These are phyloP conservation scores for Drosophila takahashii DNA, from an alignment of 1,140 invertebrate species.

Conservation along the genomic window DNA sequence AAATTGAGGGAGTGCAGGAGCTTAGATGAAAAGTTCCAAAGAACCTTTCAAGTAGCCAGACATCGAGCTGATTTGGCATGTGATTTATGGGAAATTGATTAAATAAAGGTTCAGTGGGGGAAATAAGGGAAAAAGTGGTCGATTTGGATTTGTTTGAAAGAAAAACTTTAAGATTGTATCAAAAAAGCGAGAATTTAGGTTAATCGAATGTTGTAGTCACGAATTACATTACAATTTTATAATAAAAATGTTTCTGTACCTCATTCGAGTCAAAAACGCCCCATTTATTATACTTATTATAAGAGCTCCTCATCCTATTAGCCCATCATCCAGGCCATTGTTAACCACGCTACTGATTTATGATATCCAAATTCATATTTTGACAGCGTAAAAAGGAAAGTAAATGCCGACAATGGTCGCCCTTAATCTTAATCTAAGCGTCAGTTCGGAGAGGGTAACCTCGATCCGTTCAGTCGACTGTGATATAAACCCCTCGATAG, in stretches of 20 bases:
- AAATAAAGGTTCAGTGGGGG: conserved; percentile 27
- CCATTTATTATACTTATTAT: background rate
- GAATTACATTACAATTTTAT: background rate
- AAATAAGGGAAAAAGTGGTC: too few species aligned
- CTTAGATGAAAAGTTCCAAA: conserved; percentile 10
- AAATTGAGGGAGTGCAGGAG: conserved; percentile 10
- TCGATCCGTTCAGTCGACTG: conserved; percentile 32
- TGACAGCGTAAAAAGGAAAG: conserved; percentile 30
- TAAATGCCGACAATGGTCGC: conserved; percentile 44
- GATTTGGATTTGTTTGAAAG: background rate
- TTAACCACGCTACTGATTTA: conserved; percentile 32
- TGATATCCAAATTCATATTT: conserved; percentile 33
- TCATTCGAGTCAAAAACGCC: background rate
- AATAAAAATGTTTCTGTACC: too few species aligned
- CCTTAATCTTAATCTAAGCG: conserved; percentile 78
- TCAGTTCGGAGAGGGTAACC: conserved; percentile 40
- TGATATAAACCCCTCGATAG: conserved; percentile 54
- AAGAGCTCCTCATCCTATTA: background rate
- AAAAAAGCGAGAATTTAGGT: background rate
- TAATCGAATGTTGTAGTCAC: background rate
- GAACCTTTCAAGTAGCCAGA: conserved; percentile 40
- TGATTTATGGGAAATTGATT: conserved; percentile 79
- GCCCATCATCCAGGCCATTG: background rate
- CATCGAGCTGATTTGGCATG: conserved; percentile 56
- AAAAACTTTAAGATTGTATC: background rate